Evolutionary conservation across 2,888 invertebrate species (phyloP).

Genomic region (Idaea aversata): DNA sequence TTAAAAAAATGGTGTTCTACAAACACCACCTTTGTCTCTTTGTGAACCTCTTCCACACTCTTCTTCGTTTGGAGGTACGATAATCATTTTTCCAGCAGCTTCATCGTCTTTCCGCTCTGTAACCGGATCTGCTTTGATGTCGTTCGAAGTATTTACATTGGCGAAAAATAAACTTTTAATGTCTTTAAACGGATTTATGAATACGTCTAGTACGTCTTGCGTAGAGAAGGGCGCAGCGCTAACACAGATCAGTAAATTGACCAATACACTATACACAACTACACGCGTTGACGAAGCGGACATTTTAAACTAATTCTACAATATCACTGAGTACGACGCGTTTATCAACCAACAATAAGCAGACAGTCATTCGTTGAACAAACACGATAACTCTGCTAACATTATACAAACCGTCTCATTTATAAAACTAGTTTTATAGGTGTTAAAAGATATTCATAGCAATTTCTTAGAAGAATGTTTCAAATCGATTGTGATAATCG

Average conservation of each 20-base stretch:
- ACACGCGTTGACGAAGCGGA: conserved; percentile 56
- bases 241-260: conserved; percentile 47
- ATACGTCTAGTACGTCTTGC: conserved; percentile 52
- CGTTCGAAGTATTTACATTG: conserved; percentile 14
- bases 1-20: conserved; percentile 60
- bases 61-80: conserved; percentile 53
- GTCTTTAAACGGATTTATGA: conserved; percentile 63
- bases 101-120: conserved; percentile 17
- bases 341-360: conserved; percentile 48
- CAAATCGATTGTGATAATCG: not conserved
- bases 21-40: conserved; percentile 58
- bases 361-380: conserved; percentile 29
- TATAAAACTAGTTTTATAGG: not conserved
- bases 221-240: conserved; percentile 43
- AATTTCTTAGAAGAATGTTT: conserved; percentile 12
- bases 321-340: conserved; percentile 38
- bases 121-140: conserved; percentile 18
- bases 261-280: conserved; percentile 52
- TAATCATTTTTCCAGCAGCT: conserved; percentile 49
- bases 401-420: not conserved
- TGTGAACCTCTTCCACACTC: conserved; percentile 40
- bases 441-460: not conserved
- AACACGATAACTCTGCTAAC: conserved; percentile 27
- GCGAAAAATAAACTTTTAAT: conserved; percentile 36
- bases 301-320: conserved; percentile 60